Evolutionary conservation across 2,113 vertebrate species (phyloP).

Genomic region (Melanocharis versteri): DNA sequence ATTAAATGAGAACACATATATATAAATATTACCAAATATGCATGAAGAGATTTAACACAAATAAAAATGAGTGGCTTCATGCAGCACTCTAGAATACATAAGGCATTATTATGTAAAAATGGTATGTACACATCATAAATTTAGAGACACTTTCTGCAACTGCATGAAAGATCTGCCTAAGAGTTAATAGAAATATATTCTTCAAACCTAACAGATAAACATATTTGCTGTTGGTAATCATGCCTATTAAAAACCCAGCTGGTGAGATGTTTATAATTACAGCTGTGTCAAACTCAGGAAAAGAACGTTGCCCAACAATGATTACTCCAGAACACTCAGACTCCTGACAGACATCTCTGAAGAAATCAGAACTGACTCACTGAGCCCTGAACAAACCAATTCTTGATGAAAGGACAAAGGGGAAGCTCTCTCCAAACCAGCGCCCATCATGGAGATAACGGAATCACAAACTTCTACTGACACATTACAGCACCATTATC

Average conservation of each 20-base stretch:
- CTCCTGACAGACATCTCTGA: background rate
- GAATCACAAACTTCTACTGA: background rate
- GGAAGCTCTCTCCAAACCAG: background rate
- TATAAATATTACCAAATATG: background rate
- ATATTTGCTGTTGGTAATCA: background rate
- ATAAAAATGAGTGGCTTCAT: background rate
- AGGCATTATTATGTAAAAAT: background rate
- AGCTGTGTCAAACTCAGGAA: background rate
- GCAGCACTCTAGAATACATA: background rate
- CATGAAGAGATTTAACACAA: background rate
- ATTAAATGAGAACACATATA: background rate
- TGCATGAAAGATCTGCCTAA: background rate
- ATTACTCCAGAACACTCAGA: background rate
- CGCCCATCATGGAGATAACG: background rate
- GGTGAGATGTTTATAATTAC: background rate
- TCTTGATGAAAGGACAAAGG: background rate
- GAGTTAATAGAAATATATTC: background rate
- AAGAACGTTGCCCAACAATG: background rate
- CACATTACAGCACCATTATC: background rate
- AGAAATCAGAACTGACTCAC: background rate
- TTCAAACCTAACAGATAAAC: background rate
- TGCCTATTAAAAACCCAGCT: background rate
- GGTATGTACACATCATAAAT: background rate
- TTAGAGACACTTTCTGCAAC: background rate
- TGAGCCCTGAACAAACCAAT: background rate